Conservation (phyloP, 2,888 invertebrate genomes). For the Atherix ibis region DNA sequence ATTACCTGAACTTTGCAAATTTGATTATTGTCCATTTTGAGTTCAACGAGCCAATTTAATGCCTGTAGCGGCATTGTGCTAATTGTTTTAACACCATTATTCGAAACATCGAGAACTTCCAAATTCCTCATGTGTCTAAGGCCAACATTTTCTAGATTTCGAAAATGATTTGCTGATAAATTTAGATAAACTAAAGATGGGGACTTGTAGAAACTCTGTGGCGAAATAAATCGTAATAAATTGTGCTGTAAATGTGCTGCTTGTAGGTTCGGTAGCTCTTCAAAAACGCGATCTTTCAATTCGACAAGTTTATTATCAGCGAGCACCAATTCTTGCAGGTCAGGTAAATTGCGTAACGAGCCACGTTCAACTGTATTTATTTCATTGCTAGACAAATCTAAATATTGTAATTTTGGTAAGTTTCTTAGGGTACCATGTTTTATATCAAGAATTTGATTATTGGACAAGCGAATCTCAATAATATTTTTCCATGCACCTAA, state of each 20-base stretch:
- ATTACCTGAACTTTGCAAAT: slow-evolving; percentile 55
- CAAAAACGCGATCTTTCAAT: slow-evolving; percentile 59
- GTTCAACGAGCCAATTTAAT: slow-evolving; percentile 74
- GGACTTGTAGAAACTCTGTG: slow-evolving; percentile 59
- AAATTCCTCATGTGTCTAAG: slow-evolving; percentile 56
- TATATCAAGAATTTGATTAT: slow-evolving; percentile 57
- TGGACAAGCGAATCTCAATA: slow-evolving; percentile 52
- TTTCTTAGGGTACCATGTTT: slow-evolving; percentile 55
- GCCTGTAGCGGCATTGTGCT: slow-evolving; percentile 51
- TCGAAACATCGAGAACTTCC: slow-evolving; percentile 72
- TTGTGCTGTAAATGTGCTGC: slow-evolving; percentile 67
- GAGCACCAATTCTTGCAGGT: slow-evolving; percentile 49
- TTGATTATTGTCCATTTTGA: slow-evolving; percentile 70
- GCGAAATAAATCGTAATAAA: slow-evolving; percentile 51
- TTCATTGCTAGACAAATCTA: slow-evolving; percentile 71
- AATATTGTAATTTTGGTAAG: slow-evolving; percentile 49
- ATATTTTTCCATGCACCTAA: slow-evolving; percentile 54
- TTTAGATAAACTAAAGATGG: slow-evolving; percentile 68
- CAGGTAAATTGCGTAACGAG: slow-evolving; percentile 52
- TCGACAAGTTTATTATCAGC: slow-evolving; percentile 58
- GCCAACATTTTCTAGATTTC: slow-evolving; percentile 58
- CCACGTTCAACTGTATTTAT: slow-evolving; percentile 57
- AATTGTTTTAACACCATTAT: slow-evolving; percentile 56
- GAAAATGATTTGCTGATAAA: slow-evolving; percentile 65
- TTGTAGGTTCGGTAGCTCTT: slow-evolving; percentile 48